Base-by-base conservation (phyloP, 2,797 vertebrate genomes). In the Amphiprion clarkii region DNA sequence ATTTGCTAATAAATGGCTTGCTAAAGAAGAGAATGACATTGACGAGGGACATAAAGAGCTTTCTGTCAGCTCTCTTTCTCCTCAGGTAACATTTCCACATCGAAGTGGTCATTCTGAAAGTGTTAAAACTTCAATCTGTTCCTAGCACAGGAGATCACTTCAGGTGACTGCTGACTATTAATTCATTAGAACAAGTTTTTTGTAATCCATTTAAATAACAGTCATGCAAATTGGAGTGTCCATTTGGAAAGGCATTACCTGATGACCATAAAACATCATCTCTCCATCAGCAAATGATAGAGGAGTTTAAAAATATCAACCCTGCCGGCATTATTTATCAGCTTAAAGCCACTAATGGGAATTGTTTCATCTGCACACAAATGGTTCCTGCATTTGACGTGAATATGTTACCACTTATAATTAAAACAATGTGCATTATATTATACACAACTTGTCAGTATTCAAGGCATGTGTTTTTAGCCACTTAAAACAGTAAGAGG, bases 281-380 rank as follows among this genome's bases (percentile, higher is more conserved):
- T 17, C 66, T 79, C 84, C 89, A 91, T 94, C 88, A 89, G 87
- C 88, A 91, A 92, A 94, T 92, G 85, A 88, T 2, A 14, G 61
- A 67, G 44, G 29, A 67, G 78, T 86, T 89, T 86, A 92, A 89
- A 92, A 93, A 92, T 87, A 89, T 58, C 73, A 77, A 76, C 75
- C 71, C 81, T 75, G 51, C 69, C 25, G 66, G 69, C 46, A 63
- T 82, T 80, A 85, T 82, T 90, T 85, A 90, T 90, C 90, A 87
- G 91, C 91, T 93, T 92, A 91, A 76, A 52, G 68, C 64, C 77
- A 33, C 86, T 94, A 93, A 94, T 93, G 90, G 87, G 73, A 89
- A 93, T 90, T 90, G 89, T 91, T 93, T 93, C 75, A 87, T 93
- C 83, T 72, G 72, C 77, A 67, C 52, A 55, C 73, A 53, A 81